Evolutionary conservation across 1,140 invertebrate genomes (phyloP).

Genomic region (Spodoptera frugiperda): DNA sequence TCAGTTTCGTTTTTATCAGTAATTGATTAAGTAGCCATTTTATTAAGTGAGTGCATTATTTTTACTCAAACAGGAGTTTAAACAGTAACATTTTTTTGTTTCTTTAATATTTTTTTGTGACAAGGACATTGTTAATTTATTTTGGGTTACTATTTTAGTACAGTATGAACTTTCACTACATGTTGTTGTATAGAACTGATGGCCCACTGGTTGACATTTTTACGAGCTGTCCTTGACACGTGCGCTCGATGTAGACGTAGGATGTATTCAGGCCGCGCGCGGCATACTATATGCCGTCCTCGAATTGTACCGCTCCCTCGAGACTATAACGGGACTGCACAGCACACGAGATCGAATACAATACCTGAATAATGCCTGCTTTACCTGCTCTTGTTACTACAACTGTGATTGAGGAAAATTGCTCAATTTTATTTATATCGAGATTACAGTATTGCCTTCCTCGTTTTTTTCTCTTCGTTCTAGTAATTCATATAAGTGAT

Average conservation of each 20-base stretch:
- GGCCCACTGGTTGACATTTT: conserved; percentile 22
- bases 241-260: background rate
- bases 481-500: no score
- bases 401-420: conserved; percentile 11
- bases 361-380: background rate
- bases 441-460: no score
- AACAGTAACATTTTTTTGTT: no score
- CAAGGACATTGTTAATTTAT: no score
- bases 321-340: conserved; percentile 32
- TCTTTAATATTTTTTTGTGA: no score
- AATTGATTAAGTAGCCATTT: no score
- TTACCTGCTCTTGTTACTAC: background rate
- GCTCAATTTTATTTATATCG: background rate
- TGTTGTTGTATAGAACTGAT: conserved; percentile 2
- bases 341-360: background rate
- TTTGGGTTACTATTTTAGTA: background rate
- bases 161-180: conserved; percentile 37
- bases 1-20: no score
- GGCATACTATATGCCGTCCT: conserved; percentile 3
- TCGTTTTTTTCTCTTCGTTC: background rate
- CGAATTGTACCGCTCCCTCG: conserved; percentile 15
- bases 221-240: conserved; percentile 50
- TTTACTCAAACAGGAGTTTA: no score
- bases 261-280: conserved; percentile 42
- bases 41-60: no score